Evolutionary conservation across 2,888 invertebrate species (phyloP), one percentile per base, ranked within the genome.

Genomic region (Drosophila mayaguana): DNA sequence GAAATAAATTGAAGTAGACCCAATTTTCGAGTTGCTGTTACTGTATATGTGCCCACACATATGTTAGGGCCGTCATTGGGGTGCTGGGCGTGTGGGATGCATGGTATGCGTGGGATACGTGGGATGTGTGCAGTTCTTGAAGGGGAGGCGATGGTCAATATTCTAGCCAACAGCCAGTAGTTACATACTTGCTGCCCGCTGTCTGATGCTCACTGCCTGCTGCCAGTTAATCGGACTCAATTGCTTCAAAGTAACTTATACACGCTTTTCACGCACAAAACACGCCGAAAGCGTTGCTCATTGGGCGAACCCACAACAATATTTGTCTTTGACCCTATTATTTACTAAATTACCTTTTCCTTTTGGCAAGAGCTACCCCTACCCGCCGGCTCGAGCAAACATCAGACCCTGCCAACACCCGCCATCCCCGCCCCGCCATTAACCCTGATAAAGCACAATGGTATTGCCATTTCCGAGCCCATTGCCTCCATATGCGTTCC

Each of bases 331-430:
- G 87, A 87, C 88, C 86, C 86, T 86, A 86, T 87, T 87, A 87
- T 87, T 88, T 88, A 86, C 86, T 83, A 86, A 88, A 87, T 87
- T 87, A 87, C 86, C 88, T 87, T 87, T 88, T 88, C 77, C 81
- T 75, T 75, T 69, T 66, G 71, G 70, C 77, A 69, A 68, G 71
- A 66, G 74, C 74, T 80, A 45, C 45, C 57, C 36, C 46, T 34
- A n/a, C 25, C 36, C 22, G 1, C 7, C 14, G 12, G 28, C 32
- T 28, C 72, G 36, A 75, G 66, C 63, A 75, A 75, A 75, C 75
- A 75, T 50, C 77, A 51, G 38, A 48, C 57, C 20, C 56, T 16
- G 42, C 56, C n/a, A 16, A 38, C 20, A 43, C 12, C 63, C 22
- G 22, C 16, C 32, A 25, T 12, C 34, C 8, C 59, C 18, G 18